phyloP scores from a whole-genome alignment of 2,888 invertebrate genomes.

The Xestobium rufovillosum region DNA sequence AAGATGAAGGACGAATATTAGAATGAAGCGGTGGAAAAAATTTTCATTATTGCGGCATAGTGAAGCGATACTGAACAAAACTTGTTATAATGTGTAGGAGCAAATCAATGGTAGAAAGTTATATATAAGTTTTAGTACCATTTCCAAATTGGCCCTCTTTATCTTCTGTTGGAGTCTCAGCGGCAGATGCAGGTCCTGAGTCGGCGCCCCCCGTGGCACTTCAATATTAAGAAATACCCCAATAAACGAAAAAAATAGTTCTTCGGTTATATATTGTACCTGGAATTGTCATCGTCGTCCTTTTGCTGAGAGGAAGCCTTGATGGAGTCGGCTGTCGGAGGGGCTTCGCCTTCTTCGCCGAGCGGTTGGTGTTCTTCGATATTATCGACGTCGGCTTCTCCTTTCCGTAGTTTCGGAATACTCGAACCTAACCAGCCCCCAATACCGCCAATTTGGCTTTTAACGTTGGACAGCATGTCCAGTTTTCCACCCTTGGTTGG shows the following conservation, averaged over 20 bases:
- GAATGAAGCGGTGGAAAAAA: too few species aligned
- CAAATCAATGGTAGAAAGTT: too few species aligned
- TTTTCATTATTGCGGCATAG: too few species aligned
- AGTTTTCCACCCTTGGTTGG: slow-evolving; percentile 49
- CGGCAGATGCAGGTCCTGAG: slow-evolving; percentile 73
- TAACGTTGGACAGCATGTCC: slow-evolving; percentile 81
- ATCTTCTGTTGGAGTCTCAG: slow-evolving; percentile 72
- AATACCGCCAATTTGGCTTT: slow-evolving; percentile 81
- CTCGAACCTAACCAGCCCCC: slow-evolving; percentile 65
- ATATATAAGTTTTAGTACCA: too few species aligned
- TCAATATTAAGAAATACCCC: slow-evolving; percentile 10
- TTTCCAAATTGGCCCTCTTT: slow-evolving; percentile 73
- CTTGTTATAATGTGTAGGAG: too few species aligned
- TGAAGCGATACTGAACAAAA: too few species aligned
- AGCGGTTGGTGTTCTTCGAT: slow-evolving; percentile 32
- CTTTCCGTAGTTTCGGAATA: slow-evolving; percentile 68
- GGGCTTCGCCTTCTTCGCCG: slow-evolving; percentile 43
- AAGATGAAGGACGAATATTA: too few species aligned
- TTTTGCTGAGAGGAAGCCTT: slow-evolving; percentile 40
- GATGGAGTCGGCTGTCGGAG: slow-evolving; percentile 43
- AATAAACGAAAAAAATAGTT: slow-evolving; percentile 4
- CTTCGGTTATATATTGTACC: slow-evolving; percentile 47
- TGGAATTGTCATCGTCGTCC: slow-evolving; percentile 84
- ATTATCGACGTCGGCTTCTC: slow-evolving; percentile 45
- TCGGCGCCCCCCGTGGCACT: slow-evolving; percentile 89